Evolutionary conservation across 2,888 invertebrate genomes (phyloP), one percentile per base, ranked within the genome.

Genomic region (Carpatolechia fugitivella): DNA sequence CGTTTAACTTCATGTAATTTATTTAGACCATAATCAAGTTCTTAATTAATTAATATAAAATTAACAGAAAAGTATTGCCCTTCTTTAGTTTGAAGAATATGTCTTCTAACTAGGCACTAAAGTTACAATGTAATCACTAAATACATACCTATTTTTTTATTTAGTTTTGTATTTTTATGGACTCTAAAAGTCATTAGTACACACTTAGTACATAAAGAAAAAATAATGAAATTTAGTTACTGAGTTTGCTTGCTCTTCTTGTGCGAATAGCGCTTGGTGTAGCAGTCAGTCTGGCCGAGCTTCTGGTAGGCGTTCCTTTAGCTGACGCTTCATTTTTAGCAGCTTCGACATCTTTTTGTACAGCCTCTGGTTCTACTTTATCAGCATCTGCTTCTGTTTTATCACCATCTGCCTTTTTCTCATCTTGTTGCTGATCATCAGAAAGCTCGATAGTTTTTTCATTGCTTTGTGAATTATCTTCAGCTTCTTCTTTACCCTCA

Each of bases 191-290:
- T n/a, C n/a, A n/a, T n/a, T n/a, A n/a, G n/a, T n/a, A n/a, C n/a
- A n/a, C n/a, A n/a, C n/a, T n/a, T n/a, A n/a, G n/a, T n/a, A n/a
- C n/a, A n/a, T n/a, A n/a, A n/a, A n/a, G n/a, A n/a, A n/a, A n/a
- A n/a, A n/a, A n/a, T n/a, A n/a, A n/a, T n/a, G n/a, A 10, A 18
- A 48, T 31, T 33, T 65, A 69, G 56, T 76, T 75, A 48, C 78
- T 74, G 59, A 84, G 64, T 56, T 65, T 70, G 57, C 85, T 87
- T 0, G 82, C 68, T 0, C 86, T 73, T 10, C 87, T 68, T 0
- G 86, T 86, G 20, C 69, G 73, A 8, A 86, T 68, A 1, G 74
- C 61, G 47, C 76, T 72, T 0, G 85, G 82, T 0, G 84, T 81
- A 0, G 64, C 7, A 56, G 78, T 72, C 8, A 76, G 44, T 0